Conservation (phyloP, 1,140 invertebrate genomes). For the Limonius californicus region DNA sequence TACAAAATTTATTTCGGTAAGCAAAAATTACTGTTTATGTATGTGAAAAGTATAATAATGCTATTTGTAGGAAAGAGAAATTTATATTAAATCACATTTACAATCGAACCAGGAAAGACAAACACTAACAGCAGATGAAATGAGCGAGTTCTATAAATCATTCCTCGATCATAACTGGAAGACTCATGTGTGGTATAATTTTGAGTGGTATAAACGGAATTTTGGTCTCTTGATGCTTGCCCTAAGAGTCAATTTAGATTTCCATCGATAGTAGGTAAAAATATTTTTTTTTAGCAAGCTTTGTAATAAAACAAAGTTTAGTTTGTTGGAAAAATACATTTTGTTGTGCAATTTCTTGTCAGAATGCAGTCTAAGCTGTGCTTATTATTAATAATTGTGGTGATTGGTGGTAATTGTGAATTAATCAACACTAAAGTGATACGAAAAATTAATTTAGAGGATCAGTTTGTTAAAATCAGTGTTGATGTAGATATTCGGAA, state of each 20-base stretch:
- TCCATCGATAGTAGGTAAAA: neutral
- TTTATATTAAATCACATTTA: slow-evolving; percentile 43
- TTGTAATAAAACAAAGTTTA: neutral
- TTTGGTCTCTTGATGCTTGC: slow-evolving; percentile 58
- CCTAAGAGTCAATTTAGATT: slow-evolving; percentile 51
- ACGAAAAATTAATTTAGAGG: neutral
- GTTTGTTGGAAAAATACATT: neutral
- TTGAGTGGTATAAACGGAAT: slow-evolving; percentile 72
- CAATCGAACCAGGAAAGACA: slow-evolving; percentile 53
- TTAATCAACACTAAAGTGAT: neutral
- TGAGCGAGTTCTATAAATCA: slow-evolving; percentile 80
- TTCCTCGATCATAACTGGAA: slow-evolving; percentile 77
- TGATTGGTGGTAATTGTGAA: neutral
- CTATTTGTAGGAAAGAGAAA: slow-evolving; percentile 56
- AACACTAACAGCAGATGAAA: slow-evolving; percentile 60
- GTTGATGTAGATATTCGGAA: neutral
- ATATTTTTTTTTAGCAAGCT: neutral
- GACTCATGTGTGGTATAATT: slow-evolving; percentile 66
- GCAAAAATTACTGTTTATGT: slow-evolving; percentile 8
- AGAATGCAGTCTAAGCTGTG: neutral
- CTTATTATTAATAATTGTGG: neutral
- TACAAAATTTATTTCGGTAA: slow-evolving; percentile 59
- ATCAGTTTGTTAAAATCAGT: neutral
- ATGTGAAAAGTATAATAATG: too few relatives aligned
- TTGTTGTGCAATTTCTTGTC: too few relatives aligned